Base-by-base conservation (phyloP, 2,888 invertebrate species). In the Xylocampa areola region DNA sequence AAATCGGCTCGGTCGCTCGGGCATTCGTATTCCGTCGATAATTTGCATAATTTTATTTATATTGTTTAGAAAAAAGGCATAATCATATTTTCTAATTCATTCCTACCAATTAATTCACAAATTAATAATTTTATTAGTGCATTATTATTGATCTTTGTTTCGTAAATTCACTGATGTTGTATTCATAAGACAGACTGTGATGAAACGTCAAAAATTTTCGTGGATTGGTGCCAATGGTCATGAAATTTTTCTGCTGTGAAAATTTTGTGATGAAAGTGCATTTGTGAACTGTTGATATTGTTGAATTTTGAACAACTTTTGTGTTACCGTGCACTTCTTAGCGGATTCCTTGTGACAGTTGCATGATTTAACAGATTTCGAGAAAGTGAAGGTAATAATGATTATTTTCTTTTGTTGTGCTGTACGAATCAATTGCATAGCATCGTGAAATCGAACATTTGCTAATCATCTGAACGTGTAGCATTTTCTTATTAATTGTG, bases 181-280 rank as follows among this genome's bases (percentile, higher is more conserved):
- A 70, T 74, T 77, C 72, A 79, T 79, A 80, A 77, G 76, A 76
- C 81, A 77, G 76, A 76, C 76, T 84, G 84, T 85, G 79, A 87
- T 88, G 89, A 90, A 90, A 91, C 87, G 93, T 94, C 94, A 94
- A 88, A 73, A 90, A 84, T 88, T 89, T 89, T 87, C 82, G 87
- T 91, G 89, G 89, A 90, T 81, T 85, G 64, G 81, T 90, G 92
- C 90, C 89, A 91, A 86, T 89, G 83, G 81, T 83, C 73, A 77
- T 83, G 81, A 84, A 85, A 82, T 82, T 84, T 84, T 86, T 80
- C 77, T 81, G 76, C 66, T 69, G 80, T 84, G 84, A 84, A 86
- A 87, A 85, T 73, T 72, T 78, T 81, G 84, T 84, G 84, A 84
- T 87, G 81, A 76, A 76, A 71, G 76, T 75, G 77, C 68, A 60